phyloP scores from a whole-genome alignment of 1,140 invertebrate species.

The Harlomillsia oculata region DNA sequence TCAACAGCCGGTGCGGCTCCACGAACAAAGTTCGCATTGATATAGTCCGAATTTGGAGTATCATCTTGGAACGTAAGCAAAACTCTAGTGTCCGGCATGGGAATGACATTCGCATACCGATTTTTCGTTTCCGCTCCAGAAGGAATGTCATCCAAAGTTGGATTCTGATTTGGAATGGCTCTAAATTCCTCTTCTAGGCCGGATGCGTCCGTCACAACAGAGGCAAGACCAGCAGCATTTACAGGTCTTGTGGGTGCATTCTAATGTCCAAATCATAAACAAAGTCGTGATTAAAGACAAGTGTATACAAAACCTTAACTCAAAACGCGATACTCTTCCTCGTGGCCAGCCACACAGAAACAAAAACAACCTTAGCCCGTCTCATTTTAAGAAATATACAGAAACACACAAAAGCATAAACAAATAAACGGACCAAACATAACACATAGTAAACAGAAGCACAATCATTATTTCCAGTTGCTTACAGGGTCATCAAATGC shows the following conservation, averaged over 20 bases:
- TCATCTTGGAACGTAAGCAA: slow-evolving; percentile 53
- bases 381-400: too few species aligned
- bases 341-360: too few species aligned
- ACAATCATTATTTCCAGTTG: too few species aligned
- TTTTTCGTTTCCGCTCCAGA: slow-evolving; percentile 80
- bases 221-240: slow-evolving; percentile 61
- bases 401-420: too few species aligned
- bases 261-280: slow-evolving; percentile 43
- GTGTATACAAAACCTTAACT: background rate
- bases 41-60: slow-evolving; percentile 72
- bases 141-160: slow-evolving; percentile 70
- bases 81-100: slow-evolving; percentile 78
- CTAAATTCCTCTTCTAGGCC: slow-evolving; percentile 63
- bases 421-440: too few species aligned
- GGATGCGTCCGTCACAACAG: slow-evolving; percentile 59
- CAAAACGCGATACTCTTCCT: background rate
- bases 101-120: slow-evolving; percentile 86
- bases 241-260: slow-evolving; percentile 58
- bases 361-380: too few species aligned
- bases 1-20: slow-evolving; percentile 47
- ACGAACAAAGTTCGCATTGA: slow-evolving; percentile 81
- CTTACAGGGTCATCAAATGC: slow-evolving; percentile 81
- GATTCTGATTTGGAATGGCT: slow-evolving; percentile 63
- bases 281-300: background rate
- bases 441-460: too few species aligned